phyloP scores from a whole-genome alignment of 2,113 vertebrate genomes.

The Octodon degus region DNA sequence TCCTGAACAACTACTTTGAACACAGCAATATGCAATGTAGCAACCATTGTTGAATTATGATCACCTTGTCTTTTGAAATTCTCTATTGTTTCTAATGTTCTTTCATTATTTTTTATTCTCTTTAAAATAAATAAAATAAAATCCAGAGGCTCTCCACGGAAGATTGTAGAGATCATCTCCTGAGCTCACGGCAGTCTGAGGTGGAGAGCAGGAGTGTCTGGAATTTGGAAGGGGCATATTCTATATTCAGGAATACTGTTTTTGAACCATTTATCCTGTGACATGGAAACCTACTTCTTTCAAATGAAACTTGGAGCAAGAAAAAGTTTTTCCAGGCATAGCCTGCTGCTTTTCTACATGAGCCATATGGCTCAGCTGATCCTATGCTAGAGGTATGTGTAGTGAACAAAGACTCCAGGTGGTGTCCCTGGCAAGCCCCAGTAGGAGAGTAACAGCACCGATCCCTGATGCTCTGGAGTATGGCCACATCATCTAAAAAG shows the following conservation, averaged over 20 bases:
- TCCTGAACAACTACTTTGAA: too few relatives aligned
- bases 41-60: too few relatives aligned
- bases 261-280: background rate
- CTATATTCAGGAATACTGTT: background rate
- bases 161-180: background rate
- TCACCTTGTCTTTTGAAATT: too few relatives aligned
- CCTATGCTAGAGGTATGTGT: conserved; percentile 51
- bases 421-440: background rate
- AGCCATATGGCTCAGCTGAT: background rate
- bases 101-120: too few relatives aligned
- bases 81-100: too few relatives aligned
- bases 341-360: background rate
- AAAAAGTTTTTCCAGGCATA: background rate
- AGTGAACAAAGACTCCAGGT: conserved; percentile 17
- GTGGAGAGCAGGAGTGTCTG: background rate
- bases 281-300: background rate
- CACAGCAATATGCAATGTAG: too few relatives aligned
- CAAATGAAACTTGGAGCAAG: conserved; percentile 8
- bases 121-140: background rate
- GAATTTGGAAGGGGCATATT: background rate
- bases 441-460: background rate
- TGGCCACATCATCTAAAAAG: conserved; percentile 10
- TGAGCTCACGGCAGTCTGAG: background rate
- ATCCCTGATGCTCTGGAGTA: background rate
- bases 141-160: background rate